Base-by-base conservation (phyloP, 2,113 vertebrate species). In the Cyanoliseus patagonus region DNA sequence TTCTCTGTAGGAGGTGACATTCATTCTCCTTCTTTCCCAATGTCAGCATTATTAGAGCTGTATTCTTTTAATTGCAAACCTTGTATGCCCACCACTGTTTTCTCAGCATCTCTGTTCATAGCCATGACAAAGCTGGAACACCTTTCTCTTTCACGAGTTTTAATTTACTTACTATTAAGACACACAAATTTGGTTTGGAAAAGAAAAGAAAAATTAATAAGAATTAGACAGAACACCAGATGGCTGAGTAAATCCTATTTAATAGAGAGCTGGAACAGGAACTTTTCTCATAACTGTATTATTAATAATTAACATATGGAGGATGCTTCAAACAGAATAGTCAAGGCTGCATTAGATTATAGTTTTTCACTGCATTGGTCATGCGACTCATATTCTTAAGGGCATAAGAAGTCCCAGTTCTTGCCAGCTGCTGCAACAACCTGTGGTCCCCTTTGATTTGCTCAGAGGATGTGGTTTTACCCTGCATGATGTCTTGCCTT, bases 281-380 rank as follows among this genome's bases (percentile, higher is more conserved):
- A 97, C 97, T 97, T 96, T 97, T 96, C 86, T 91, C 74, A 86
- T 97, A 97, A 98, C 96, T 90, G 18, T 79, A 95, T 98, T 97
- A 97, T 92, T 97, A 97, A 97, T 97, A 97, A 98, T 98, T 98
- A 98, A 98, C 97, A 96, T 97, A 95, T 86, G 94, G 92, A 97
- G 97, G 95, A 96, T 94, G 91, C 66, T 97, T 67, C 44, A 92
- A 97, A 94, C 86, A 96, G 92, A 97, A 95, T 95, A 86, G 59
- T 95, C 74, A 53, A 39, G 78, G 72, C 23, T 86, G 31, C 74
- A 95, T 97, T 98, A 97, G 95, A 97, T 97, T 90, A 91, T 61
- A 86, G 94, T 93, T 96, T 95, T 97, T 97, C 42, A 79, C 84
- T 83, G 73, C 10, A 15, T 76, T 86, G 84, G 92, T 90, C 94